Conservation (phyloP, 37 sponge, comb jelly and placozoan species). For the Crambe crambe region DNA sequence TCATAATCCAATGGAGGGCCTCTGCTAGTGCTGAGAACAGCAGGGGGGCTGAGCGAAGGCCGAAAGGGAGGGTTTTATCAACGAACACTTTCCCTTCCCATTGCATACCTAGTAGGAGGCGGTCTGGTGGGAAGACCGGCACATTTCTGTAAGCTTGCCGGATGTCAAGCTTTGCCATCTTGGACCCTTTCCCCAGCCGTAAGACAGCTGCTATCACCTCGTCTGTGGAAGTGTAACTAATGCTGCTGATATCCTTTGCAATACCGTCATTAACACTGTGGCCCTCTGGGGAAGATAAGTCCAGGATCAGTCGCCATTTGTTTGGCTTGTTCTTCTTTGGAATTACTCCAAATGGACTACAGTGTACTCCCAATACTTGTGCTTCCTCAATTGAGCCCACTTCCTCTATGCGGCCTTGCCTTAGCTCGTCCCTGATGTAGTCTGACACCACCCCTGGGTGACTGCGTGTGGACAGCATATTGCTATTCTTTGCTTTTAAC, state of each 20-base stretch:
- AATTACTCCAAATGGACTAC: too few species aligned
- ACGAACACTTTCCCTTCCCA: constrained; percentile 35
- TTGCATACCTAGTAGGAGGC: constrained; percentile 21
- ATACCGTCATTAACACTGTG: constrained; percentile 34
- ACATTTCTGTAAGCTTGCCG: constrained; percentile 24
- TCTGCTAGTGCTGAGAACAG: constrained; percentile 31
- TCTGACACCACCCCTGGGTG: too few species aligned
- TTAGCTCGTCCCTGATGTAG: too few species aligned
- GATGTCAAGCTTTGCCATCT: constrained; percentile 29
- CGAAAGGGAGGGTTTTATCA: constrained; percentile 21
- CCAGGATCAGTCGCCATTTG: too few species aligned
- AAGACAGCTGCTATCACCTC: constrained; percentile 6
- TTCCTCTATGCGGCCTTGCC: too few species aligned
- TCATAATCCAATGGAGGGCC: constrained; percentile 22
- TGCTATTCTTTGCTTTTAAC: too few species aligned
- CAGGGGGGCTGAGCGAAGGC: constrained; percentile 5
- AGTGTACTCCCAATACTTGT: too few species aligned
- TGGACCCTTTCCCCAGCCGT: constrained; percentile 25
- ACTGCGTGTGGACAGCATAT: too few species aligned
- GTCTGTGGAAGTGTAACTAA: constrained; percentile 17
- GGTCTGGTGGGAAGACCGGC: constrained; percentile 34
- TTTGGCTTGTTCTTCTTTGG: too few species aligned
- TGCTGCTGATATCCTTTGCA: neutral
- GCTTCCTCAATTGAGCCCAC: too few species aligned
- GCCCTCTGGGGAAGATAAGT: constrained; percentile 24